Base-by-base conservation (phyloP, 1,140 invertebrate genomes). In the Formica exsecta region DNA sequence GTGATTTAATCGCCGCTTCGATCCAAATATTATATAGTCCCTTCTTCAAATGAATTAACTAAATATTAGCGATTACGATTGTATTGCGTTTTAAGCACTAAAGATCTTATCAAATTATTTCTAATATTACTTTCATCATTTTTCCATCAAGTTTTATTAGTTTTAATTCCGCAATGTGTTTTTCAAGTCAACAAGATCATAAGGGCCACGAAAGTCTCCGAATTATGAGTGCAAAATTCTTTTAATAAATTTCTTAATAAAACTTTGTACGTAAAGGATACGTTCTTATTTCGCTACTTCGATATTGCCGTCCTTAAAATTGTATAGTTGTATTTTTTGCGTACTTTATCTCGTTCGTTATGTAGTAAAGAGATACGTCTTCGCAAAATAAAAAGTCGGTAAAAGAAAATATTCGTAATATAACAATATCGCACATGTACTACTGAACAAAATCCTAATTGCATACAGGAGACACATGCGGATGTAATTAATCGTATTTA, bases 1-100 rank as follows among this genome's bases (percentile, higher is more conserved):
- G 77, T 81, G 65, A 81, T 71, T 71, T 81, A 44, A 81, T 81
- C 77, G 66, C 25, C 51, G 64, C 51, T 70, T 57, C 62, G 44
- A 79, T 79, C 44, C n/a, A 44, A 65, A 48, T 38, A 41, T 64
- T 77, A 32, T 32, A 32, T 32, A 29, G 16, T 77, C 59, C 19
- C 4, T 13, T 16, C 3, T 38, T 41, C 76, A 0, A 38, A 22
- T 4, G 36, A 70, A 70, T 80, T 38, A 48, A 65, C 9, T 77
- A 54, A 54, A 54, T 54, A 81, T 71, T 59, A 22, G 11, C 54
- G 2, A 41, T 32, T 71, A 22, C 22, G 22, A 51, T 44, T 65
- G 7, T 32, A n/a, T 79, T 80, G 16, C 6, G 32, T 80, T 57
- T 57, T 8, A 36, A n/a, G 19, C 44, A 5, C 8, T 8, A 11